Evolutionary conservation across 2,797 vertebrate genomes (phyloP), one percentile per base, ranked within the genome.

Genomic region (Pantherophis vulpinus): DNA sequence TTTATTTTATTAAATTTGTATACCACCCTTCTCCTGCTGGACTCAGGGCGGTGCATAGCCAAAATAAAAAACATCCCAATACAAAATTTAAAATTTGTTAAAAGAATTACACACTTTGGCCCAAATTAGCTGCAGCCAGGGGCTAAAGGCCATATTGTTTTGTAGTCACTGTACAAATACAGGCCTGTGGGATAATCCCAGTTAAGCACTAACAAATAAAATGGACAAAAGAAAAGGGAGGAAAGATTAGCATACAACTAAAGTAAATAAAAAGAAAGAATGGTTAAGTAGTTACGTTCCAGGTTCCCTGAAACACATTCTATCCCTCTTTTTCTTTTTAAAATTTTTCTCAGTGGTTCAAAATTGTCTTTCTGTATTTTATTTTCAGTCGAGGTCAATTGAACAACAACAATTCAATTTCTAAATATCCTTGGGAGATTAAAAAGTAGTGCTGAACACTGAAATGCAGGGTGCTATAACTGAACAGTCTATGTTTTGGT

Each of bases 161-260:
- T 93, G 58, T n/a, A 91, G 87, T 51, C 87, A 89, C 90, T 91
- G 90, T 91, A 89, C 90, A 93, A 93, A 93, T 93, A 89, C 58
- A 91, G 90, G 87, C 63, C 93, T 86, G 87, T 27, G 87, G 70
- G 90, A 79, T 93, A 93, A 93, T 91, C 90, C 90, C n/a, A 51
- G 42, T 91, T 55, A 93, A 79, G 66, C 56, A 56, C 47, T 83
- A 89, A 83, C 87, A 89, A 93, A 93, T 63, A 89, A 93, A 74
- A 86, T 66, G 25, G 87, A 93, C 70, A 91, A 91, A 91, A 91
- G 58, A 58, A 91, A 51, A 91, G 47, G 51, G 32, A 66, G 10
- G 2, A n/a, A 91, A 93, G 90, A 93, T 93, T 93, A 91, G 83
- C 93, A 91, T 88, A 42, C 47, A 89, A 47, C n/a, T 89, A 86